Evolutionary conservation across 2,888 invertebrate species (phyloP).

Genomic region (Leptopilina myrica): DNA sequence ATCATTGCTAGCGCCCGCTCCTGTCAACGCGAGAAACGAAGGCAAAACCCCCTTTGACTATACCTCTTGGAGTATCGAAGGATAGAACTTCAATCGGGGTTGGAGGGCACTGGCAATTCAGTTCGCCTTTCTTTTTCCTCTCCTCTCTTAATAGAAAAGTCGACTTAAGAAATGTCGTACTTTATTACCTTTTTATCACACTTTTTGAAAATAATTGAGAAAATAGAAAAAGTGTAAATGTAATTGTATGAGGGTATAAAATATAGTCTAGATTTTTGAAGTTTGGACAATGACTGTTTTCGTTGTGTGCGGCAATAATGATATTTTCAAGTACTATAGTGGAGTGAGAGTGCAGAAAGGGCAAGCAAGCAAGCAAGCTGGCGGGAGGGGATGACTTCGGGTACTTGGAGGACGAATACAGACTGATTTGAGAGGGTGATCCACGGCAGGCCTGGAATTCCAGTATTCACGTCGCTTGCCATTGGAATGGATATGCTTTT

Average conservation of each 20-base stretch:
- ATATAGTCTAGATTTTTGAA: too few relatives aligned
- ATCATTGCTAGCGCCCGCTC: conserved; percentile 74
- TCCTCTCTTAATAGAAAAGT: conserved; percentile 20
- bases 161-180: neutral
- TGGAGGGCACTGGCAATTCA: conserved; percentile 52
- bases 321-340: conserved; percentile 45
- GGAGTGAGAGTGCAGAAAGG: neutral
- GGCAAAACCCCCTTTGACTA: conserved; percentile 56
- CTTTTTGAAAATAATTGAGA: neutral
- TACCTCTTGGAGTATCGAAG: conserved; percentile 45
- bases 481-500: conserved; percentile 47
- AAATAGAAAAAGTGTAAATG: too few relatives aligned
- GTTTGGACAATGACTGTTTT: conserved; percentile 1
- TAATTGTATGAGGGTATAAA: too few relatives aligned
- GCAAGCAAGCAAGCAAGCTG: too few relatives aligned
- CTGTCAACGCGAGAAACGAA: conserved; percentile 71
- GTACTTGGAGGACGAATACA: conserved; percentile 52
- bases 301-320: conserved; percentile 30
- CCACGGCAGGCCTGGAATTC: conserved; percentile 51
- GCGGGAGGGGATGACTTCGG: neutral
- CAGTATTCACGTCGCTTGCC: conserved; percentile 53
- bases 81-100: neutral
- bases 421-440: conserved; percentile 46
- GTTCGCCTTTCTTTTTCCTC: neutral
- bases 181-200: neutral